phyloP scores from a whole-genome alignment of 53 echinoderm and acorn worm genomes.

The Astropecten irregularis region DNA sequence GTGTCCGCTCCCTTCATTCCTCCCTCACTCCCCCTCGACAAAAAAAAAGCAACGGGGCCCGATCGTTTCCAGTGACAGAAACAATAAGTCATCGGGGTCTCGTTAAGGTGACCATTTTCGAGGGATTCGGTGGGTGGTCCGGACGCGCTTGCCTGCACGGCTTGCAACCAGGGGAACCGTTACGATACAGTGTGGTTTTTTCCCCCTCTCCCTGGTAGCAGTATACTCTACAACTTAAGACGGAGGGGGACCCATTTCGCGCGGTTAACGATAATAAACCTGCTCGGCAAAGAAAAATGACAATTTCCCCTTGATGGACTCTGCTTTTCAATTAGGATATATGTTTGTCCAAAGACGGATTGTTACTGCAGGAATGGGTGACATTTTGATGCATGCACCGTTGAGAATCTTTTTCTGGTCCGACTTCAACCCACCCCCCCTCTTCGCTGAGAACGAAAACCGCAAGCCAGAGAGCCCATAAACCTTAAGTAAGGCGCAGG shows the following conservation, averaged over 20 bases:
- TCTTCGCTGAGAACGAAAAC: too few species aligned
- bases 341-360: slow-evolving; percentile 40
- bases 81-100: slow-evolving; percentile 51
- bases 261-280: slow-evolving; percentile 37
- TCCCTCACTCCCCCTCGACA: not conserved
- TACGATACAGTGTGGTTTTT: too few species aligned
- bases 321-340: slow-evolving; percentile 44
- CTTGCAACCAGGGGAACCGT: not conserved
- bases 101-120: slow-evolving; percentile 16
- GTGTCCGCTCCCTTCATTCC: too few species aligned
- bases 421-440: too few species aligned
- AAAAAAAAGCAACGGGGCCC: too few species aligned
- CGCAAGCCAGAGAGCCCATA: too few species aligned
- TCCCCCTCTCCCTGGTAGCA: too few species aligned
- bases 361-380: not conserved
- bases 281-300: slow-evolving; percentile 22
- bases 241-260: not conserved
- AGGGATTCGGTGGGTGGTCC: not conserved
- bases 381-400: slow-evolving; percentile 6
- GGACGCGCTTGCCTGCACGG: not conserved
- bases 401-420: too few species aligned
- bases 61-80: slow-evolving; percentile 33
- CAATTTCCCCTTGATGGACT: slow-evolving; percentile 44
- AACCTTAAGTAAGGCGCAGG: too few species aligned
- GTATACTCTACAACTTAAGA: too few species aligned